A percentile compares a stretch with the other conserved stretches of the same genome.
phyloP scores from a whole-genome alignment of 2,888 invertebrate genomes.

The Drosophila engyochracea region DNA sequence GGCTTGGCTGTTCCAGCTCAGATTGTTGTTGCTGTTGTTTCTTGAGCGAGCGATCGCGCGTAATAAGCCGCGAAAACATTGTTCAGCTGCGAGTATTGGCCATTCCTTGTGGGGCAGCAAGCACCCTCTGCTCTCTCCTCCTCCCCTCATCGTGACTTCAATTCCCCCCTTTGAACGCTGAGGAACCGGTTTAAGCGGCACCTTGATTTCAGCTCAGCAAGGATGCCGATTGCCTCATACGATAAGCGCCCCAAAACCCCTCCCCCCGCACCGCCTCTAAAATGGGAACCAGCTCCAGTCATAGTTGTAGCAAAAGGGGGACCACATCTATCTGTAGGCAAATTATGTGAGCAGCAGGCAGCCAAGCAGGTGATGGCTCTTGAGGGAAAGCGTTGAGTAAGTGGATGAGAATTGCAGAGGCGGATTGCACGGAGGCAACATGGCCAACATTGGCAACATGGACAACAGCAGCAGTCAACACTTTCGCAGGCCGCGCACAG shows the following conservation, averaged over 20 bases:
- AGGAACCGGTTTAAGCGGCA: slow-evolving; percentile 69
- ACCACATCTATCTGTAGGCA: slow-evolving; percentile 52
- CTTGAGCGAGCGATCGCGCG: slow-evolving; percentile 66
- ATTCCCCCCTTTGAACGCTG: slow-evolving; percentile 23
- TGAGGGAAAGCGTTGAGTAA: slow-evolving; percentile 14
- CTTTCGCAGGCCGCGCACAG: slow-evolving; percentile 65
- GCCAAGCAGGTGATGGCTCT: slow-evolving; percentile 16
- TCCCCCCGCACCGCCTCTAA: background rate
- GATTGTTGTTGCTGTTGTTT: slow-evolving; percentile 27
- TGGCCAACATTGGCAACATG: slow-evolving; percentile 9
- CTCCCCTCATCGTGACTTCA: background rate
- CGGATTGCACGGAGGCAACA: slow-evolving; percentile 5
- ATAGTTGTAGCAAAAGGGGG: slow-evolving; percentile 11
- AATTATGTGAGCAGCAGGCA: slow-evolving; percentile 49
- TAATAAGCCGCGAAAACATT: slow-evolving; percentile 84
- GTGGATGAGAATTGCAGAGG: slow-evolving; percentile 16
- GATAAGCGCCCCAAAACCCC: slow-evolving; percentile 36
- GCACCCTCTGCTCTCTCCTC: background rate
- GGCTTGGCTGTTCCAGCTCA: slow-evolving; percentile 44
- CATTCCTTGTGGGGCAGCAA: slow-evolving; percentile 22
- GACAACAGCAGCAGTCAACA: slow-evolving; percentile 70
- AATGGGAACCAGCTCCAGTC: slow-evolving; percentile 3
- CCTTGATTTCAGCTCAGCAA: slow-evolving; percentile 59
- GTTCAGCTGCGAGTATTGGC: slow-evolving; percentile 68
- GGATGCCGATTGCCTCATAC: slow-evolving; percentile 55